Evolutionary conservation across 2,113 vertebrate genomes (phyloP), one percentile per base, ranked within the genome.

Genomic region (Mastomys natalensis): DNA sequence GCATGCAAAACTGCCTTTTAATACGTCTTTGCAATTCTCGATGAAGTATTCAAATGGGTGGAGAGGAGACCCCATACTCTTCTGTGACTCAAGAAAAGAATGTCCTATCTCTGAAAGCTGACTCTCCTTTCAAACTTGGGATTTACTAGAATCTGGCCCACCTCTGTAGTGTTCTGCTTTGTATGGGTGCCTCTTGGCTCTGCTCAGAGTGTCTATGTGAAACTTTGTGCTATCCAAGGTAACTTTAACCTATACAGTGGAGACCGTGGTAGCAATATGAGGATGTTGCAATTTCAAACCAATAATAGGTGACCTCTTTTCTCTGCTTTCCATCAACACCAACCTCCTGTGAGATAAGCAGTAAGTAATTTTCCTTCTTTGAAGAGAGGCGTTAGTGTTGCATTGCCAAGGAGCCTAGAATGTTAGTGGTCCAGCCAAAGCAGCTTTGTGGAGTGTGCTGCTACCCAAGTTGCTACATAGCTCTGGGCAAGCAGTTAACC

Each of bases 1-100:
- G 78, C 98, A 97, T 97, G 96, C 95, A 98, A 98, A 98, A 92
- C 97, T 97, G 97, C 97, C 94, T 97, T 95, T 97, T 96, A 92
- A 93, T 95, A 91, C 95, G 97, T 81, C 48, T 96, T 97, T 97
- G 95, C 45, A 5, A 73, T 95, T 93, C 96, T 84, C 93, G n/a
- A 91, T 77, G 43, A 95, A 93, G 90, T 96, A 90, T 90, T 97
- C 88, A 73, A 87, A 81, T 73, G 72, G 48, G 51, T n/a, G 21
- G 85, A 86, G 87, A 80, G 89, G 55, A 86, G 96, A 97, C 1
- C 74, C 34, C 88, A 87, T 48, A 91, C 24, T 90, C 86, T 84
- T 92, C 84, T 96, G 92, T 88, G 94, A 95, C 91, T 8, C 70
- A 89, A 48, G 0, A 95, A 85, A 96, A 95, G 82, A 68, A 84